Evolutionary conservation across 2,797 vertebrate species (phyloP).

Genomic region (Pipistrellus pipistrellus): DNA sequence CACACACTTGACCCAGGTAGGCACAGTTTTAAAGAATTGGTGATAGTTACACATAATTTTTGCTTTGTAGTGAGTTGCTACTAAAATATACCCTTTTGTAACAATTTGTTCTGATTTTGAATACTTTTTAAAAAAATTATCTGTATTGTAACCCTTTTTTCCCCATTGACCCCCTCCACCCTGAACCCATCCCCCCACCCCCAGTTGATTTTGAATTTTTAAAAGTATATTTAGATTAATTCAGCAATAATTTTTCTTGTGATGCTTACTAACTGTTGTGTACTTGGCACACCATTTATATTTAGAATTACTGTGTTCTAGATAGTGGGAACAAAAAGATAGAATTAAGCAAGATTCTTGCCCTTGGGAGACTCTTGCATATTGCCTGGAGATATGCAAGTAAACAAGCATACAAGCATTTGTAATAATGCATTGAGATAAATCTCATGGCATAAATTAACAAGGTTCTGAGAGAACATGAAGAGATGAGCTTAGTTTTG

Average conservation of each 20-base stretch:
- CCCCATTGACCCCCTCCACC: too few relatives aligned
- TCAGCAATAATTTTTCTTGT: background rate
- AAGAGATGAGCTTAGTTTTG: slow-evolving; percentile 5
- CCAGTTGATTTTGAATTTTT: slow-evolving; percentile 27
- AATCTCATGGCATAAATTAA: slow-evolving; percentile 47
- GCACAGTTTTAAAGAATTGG: slow-evolving; percentile 37
- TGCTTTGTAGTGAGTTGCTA: slow-evolving; percentile 43
- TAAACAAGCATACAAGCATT: slow-evolving; percentile 56
- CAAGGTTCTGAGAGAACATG: background rate
- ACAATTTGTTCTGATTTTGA: slow-evolving; percentile 60
- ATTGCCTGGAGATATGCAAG: background rate
- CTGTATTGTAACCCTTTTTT: too few relatives aligned
- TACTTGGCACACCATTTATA: background rate
- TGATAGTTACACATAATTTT: slow-evolving; percentile 40
- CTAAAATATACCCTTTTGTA: slow-evolving; percentile 52
- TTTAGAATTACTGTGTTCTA: slow-evolving; percentile 32
- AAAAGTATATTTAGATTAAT: slow-evolving; percentile 58
- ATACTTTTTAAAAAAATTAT: background rate
- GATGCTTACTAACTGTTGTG: background rate
- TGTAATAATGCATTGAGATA: slow-evolving; percentile 30
- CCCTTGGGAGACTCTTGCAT: background rate
- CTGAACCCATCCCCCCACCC: too few relatives aligned
- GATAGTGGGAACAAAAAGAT: background rate
- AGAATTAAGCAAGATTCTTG: slow-evolving; percentile 46
- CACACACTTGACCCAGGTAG: background rate